Conservation (phyloP, 2,888 invertebrate species). For the Agrotis exclamationis region DNA sequence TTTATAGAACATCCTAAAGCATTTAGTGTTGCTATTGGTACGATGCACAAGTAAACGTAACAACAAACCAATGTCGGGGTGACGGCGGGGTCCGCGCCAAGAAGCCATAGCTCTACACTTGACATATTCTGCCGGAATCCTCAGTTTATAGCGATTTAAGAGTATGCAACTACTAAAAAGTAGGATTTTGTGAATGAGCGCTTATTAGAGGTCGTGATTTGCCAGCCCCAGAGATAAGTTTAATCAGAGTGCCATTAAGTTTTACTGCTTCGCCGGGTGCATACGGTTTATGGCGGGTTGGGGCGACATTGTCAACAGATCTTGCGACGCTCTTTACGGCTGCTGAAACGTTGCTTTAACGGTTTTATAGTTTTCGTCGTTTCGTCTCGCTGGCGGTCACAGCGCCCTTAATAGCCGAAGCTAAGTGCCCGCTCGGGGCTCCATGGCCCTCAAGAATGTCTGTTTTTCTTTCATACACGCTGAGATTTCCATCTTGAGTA, state of each 20-base stretch:
- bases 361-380: slow-evolving; percentile 91
- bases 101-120: slow-evolving; percentile 72
- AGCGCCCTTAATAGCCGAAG: slow-evolving; percentile 88
- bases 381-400: slow-evolving; percentile 89
- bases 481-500: slow-evolving; percentile 89
- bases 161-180: slow-evolving; percentile 70
- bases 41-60: slow-evolving; percentile 71
- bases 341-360: slow-evolving; percentile 91
- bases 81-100: slow-evolving; percentile 75
- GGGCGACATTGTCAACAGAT: slow-evolving; percentile 91
- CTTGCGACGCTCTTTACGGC: slow-evolving; percentile 90
- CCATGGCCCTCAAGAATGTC: slow-evolving; percentile 85
- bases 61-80: slow-evolving; percentile 70
- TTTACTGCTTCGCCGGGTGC: slow-evolving; percentile 88
- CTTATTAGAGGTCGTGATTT: slow-evolving; percentile 87
- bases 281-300: slow-evolving; percentile 89
- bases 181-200: slow-evolving; percentile 71
- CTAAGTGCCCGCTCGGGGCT: slow-evolving; percentile 90
- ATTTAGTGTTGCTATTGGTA: slow-evolving; percentile 69
- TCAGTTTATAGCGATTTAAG: slow-evolving; percentile 72
- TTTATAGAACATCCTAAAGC: slow-evolving; percentile 62
- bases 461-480: slow-evolving; percentile 85
- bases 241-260: slow-evolving; percentile 90
- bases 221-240: slow-evolving; percentile 86
- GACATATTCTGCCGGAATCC: slow-evolving; percentile 69